Conservation (phyloP, 2,113 vertebrate genomes). For the Passerina amoena region DNA sequence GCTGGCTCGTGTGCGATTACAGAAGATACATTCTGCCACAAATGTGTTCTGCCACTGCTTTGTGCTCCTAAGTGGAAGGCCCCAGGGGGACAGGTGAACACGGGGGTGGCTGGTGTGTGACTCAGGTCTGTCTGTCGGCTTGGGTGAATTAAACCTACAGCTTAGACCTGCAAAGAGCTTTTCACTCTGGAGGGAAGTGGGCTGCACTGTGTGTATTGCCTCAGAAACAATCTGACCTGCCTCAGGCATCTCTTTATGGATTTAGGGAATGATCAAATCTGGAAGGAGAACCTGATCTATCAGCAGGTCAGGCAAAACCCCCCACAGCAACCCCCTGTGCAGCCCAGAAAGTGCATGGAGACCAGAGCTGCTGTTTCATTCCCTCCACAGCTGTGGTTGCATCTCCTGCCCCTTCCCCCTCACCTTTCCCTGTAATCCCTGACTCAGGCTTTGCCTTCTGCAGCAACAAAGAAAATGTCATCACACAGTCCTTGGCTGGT, state of each 20-base stretch:
- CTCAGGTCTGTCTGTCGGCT: neutral
- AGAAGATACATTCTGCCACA: neutral
- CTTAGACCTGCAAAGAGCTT: neutral
- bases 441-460: neutral
- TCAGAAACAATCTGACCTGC: neutral
- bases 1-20: neutral
- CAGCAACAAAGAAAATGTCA: neutral
- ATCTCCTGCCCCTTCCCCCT: neutral
- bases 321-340: neutral
- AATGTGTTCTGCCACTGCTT: neutral
- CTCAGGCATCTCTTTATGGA: neutral
- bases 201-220: neutral
- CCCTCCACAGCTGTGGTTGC: accelerated
- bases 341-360: neutral
- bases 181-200: neutral
- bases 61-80: neutral
- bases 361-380: neutral
- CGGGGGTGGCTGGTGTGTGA: accelerated
- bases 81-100: neutral
- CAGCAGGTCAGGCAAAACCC: neutral
- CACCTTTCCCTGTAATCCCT: neutral
- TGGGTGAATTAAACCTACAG: neutral
- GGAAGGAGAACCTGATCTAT: neutral
- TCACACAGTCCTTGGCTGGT: neutral
- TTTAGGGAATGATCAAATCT: neutral